A percentile compares a stretch with the other conserved stretches of the same genome.
phyloP scores from a whole-genome alignment of 2,113 vertebrate genomes.

The Caretta caretta region DNA sequence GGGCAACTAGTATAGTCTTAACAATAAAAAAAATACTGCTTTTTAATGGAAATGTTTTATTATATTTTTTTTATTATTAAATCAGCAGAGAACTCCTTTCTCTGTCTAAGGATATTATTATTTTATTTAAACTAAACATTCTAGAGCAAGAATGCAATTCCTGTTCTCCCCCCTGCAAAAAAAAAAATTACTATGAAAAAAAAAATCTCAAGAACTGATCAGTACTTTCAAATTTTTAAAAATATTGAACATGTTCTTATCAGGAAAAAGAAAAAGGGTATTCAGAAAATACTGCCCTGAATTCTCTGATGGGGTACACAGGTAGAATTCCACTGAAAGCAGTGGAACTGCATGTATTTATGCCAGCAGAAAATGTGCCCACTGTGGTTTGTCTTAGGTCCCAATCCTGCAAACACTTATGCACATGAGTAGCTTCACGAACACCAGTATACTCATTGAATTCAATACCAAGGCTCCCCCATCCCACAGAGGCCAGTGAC shows the following conservation, averaged over 20 bases:
- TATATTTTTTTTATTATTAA: background rate
- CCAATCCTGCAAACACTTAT: background rate
- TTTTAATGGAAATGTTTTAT: no score
- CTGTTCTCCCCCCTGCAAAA: no score
- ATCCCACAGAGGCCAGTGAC: background rate
- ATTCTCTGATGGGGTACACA: background rate
- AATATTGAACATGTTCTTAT: background rate
- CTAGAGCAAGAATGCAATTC: background rate
- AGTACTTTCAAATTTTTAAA: background rate
- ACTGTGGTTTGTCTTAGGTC: background rate
- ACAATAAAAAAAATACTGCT: background rate
- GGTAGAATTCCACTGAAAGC: background rate
- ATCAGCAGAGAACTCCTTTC: background rate
- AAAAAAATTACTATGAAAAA: no score
- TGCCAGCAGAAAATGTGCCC: background rate
- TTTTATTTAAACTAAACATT: background rate
- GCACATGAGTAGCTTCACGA: background rate
- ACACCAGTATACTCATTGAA: background rate
- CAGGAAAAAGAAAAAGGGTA: background rate
- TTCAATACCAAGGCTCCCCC: background rate
- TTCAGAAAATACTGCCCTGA: background rate
- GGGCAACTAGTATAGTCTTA: background rate
- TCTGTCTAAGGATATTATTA: background rate
- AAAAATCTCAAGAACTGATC: background rate
- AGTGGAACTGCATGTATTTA: background rate